phyloP scores from a whole-genome alignment of 2,113 vertebrate species.

The Rhynchomys soricoides region DNA sequence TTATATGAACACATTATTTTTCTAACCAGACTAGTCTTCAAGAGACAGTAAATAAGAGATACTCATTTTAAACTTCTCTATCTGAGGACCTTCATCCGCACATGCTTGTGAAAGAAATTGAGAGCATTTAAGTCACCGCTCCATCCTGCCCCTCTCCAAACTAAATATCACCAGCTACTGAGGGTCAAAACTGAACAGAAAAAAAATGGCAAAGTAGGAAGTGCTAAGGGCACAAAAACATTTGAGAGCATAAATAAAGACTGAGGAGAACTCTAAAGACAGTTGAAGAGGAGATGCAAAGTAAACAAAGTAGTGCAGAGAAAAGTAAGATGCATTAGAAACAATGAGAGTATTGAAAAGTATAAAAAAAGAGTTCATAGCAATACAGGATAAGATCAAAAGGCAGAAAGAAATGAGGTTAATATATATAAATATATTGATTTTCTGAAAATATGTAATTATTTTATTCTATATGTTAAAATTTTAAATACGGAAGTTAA shows the following conservation, averaged over 20 bases:
- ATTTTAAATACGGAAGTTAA: background rate
- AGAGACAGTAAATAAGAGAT: slow-evolving; percentile 24
- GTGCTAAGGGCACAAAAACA: background rate
- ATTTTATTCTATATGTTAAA: background rate
- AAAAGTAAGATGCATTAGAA: background rate
- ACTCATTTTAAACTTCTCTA: background rate
- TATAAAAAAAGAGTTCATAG: background rate
- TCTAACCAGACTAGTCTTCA: background rate
- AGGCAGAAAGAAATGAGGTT: background rate
- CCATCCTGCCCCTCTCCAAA: slow-evolving; percentile 35
- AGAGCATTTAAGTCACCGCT: slow-evolving; percentile 51
- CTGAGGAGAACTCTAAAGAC: slow-evolving; percentile 10
- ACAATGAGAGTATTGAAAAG: slow-evolving; percentile 38
- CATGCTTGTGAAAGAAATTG: slow-evolving; percentile 40
- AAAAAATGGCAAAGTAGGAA: slow-evolving; percentile 27
- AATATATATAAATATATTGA: background rate
- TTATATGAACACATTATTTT: background rate
- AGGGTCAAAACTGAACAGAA: slow-evolving; percentile 33
- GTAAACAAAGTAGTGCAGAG: slow-evolving; percentile 25
- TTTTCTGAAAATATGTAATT: background rate
- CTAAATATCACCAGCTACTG: slow-evolving; percentile 59
- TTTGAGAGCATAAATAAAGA: background rate
- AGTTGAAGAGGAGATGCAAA: slow-evolving; percentile 31
- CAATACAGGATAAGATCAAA: background rate
- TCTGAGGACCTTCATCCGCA: background rate